phyloP scores from a whole-genome alignment of 2,797 vertebrate genomes.

The Onychomys leucogaster region DNA sequence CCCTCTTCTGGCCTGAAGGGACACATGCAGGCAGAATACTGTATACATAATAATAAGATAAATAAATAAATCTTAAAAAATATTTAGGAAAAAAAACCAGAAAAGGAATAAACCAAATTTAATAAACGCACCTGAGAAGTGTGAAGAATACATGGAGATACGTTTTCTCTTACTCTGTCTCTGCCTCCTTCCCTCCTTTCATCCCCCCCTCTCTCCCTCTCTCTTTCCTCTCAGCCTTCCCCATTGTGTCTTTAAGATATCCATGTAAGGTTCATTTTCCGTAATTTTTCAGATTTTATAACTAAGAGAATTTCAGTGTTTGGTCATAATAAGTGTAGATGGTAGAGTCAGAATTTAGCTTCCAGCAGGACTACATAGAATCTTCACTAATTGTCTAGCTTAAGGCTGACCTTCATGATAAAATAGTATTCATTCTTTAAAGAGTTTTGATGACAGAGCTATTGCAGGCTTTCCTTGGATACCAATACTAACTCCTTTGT shows the following conservation, averaged over 20 bases:
- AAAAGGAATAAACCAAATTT: slow-evolving; percentile 21
- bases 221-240: neutral
- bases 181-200: too few species aligned
- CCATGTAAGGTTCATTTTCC: neutral
- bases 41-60: too few species aligned
- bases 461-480: neutral
- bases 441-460: neutral
- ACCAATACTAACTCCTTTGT: neutral
- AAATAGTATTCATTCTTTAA: neutral
- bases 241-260: neutral
- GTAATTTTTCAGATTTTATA: slow-evolving; percentile 1
- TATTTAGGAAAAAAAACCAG: too few species aligned
- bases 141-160: neutral
- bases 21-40: too few species aligned
- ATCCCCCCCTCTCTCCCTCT: neutral
- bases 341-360: neutral
- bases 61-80: too few species aligned
- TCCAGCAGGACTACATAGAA: neutral
- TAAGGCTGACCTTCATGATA: neutral
- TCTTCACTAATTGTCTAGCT: neutral
- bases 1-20: too few species aligned
- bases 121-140: neutral
- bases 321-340: neutral
- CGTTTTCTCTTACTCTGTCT: neutral
- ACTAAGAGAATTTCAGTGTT: neutral